These are phyloP conservation scores for Ophion ventricosus DNA, from an alignment of 2,888 invertebrate genomes.

Conservation along the genomic window DNA sequence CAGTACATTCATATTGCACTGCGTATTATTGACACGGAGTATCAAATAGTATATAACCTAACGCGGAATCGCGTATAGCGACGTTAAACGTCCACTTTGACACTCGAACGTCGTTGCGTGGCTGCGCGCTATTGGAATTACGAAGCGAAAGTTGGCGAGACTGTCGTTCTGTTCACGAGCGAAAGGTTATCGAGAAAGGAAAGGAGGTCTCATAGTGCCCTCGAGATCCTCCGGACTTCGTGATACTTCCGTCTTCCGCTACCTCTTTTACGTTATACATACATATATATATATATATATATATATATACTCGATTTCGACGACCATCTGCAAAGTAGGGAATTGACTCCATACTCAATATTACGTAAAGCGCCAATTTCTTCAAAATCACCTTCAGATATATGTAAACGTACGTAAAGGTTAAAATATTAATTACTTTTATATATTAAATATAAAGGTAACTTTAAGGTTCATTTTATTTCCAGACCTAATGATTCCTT, in stretches of 20 bases:
- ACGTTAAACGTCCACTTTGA: constrained; percentile 20
- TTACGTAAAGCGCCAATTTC: no score
- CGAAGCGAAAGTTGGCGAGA: background rate
- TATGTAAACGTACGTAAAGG: no score
- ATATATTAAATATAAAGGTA: no score
- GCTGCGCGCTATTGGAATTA: background rate
- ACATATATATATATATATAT: background rate
- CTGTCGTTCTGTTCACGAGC: no score
- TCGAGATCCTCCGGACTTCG: background rate
- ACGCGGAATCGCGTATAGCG: background rate
- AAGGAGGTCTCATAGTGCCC: background rate
- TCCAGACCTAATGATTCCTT: no score
- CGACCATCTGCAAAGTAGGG: no score
- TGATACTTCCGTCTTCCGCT: background rate
- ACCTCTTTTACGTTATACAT: background rate
- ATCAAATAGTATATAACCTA: constrained; percentile 3
- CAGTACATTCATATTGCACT: constrained; percentile 1
- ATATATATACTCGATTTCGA: background rate
- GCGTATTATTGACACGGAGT: constrained; percentile 17
- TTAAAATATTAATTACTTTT: no score
- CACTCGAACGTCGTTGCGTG: constrained; percentile 8
- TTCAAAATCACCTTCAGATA: no score
- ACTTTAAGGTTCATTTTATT: no score
- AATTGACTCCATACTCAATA: no score
- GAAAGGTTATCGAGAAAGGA: background rate